phyloP scores from a whole-genome alignment of 2,113 vertebrate species.

The Ginglymostoma cirratum region DNA sequence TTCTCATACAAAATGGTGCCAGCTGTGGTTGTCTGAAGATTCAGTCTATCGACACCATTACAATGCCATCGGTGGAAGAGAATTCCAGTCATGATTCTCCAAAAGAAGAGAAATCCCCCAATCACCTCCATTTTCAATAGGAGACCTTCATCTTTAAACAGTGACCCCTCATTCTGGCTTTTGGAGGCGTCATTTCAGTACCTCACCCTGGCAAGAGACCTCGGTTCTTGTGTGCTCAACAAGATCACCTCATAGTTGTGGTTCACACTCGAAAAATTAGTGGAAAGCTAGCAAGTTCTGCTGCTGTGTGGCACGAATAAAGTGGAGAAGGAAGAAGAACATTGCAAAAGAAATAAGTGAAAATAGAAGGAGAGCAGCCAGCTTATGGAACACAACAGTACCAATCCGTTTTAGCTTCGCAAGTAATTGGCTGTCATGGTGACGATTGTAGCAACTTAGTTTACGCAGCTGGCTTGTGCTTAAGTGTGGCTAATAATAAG shows the following conservation, averaged over 20 bases:
- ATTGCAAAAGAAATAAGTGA: background rate
- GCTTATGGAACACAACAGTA: background rate
- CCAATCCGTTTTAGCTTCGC: background rate
- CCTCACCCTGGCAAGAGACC: background rate
- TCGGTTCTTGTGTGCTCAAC: background rate
- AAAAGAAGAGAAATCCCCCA: background rate
- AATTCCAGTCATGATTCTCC: background rate
- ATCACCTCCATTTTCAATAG: background rate
- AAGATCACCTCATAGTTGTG: background rate
- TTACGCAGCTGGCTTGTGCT: background rate
- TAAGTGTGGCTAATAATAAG: conserved; percentile 2
- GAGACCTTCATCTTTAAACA: background rate
- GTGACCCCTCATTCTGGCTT: background rate
- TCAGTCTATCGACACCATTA: no score
- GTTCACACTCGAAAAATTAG: background rate
- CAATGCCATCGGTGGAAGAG: background rate
- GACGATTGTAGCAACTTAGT: background rate
- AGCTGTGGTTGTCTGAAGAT: no score
- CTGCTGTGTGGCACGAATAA: background rate
- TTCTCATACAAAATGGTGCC: no score
- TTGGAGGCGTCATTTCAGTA: background rate
- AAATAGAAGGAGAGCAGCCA: background rate
- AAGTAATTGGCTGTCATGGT: background rate
- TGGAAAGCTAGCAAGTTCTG: background rate
- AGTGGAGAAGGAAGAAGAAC: background rate